phyloP scores from a whole-genome alignment of 2,797 vertebrate species.

The Kryptopterus vitreolus region DNA sequence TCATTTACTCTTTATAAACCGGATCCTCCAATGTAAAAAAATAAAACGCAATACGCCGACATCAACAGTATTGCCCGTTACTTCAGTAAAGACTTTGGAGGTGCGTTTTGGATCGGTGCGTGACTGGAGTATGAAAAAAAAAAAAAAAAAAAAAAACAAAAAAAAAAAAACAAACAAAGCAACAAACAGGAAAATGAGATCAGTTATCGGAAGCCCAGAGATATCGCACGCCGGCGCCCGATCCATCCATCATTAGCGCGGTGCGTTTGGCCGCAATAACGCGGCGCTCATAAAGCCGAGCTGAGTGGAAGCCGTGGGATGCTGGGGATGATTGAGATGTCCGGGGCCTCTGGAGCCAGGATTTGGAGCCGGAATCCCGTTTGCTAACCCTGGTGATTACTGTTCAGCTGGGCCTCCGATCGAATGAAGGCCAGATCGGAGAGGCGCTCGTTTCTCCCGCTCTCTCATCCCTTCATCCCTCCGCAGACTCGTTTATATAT shows the following conservation, averaged over 20 bases:
- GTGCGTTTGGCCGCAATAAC: constrained; percentile 11
- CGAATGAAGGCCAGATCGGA: constrained; percentile 66
- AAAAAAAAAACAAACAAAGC: not conserved
- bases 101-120: not conserved
- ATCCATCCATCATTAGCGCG: constrained; percentile 33
- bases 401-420: constrained; percentile 72
- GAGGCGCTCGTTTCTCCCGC: constrained; percentile 32
- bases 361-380: constrained; percentile 70
- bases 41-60: too few species aligned
- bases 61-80: too few species aligned
- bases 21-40: too few species aligned
- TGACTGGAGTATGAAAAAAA: not conserved
- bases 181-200: not conserved
- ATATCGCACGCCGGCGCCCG: constrained; percentile 20
- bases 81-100: too few species aligned
- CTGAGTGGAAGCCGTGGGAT: constrained; percentile 31
- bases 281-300: constrained; percentile 16
- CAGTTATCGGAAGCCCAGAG: constrained; percentile 18
- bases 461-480: constrained; percentile 21
- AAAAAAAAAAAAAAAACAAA: not conserved
- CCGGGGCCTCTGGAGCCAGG: constrained; percentile 64
- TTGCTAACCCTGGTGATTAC: constrained; percentile 78
- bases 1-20: too few species aligned
- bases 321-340: constrained; percentile 63
- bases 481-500: constrained; percentile 39